Conservation (phyloP, 2,113 vertebrate species). For the Clupea harengus region DNA sequence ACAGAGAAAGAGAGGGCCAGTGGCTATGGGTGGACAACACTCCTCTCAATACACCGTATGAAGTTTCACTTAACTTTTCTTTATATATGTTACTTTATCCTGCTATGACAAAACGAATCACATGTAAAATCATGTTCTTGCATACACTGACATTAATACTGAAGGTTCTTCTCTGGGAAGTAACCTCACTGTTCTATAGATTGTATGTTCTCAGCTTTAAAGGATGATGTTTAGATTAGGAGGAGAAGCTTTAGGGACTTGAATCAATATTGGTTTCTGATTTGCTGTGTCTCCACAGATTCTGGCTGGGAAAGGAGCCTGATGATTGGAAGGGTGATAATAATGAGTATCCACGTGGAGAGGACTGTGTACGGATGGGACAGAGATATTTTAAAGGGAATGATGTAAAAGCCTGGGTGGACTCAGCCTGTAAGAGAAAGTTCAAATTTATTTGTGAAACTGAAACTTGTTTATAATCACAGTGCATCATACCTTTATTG, state of each 20-base stretch:
- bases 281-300: background rate
- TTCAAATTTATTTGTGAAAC: conserved; percentile 51
- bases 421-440: background rate
- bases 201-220: background rate
- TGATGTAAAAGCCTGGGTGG: background rate
- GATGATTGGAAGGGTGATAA: background rate
- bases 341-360: background rate
- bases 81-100: background rate
- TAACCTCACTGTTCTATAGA: background rate
- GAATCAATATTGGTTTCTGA: background rate
- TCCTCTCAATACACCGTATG: background rate
- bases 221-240: background rate
- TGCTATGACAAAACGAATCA: background rate
- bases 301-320: rapidly evolving
- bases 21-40: conserved; percentile 57
- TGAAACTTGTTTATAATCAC: background rate
- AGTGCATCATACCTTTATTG: background rate
- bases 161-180: background rate
- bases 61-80: background rate
- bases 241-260: background rate
- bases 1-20: background rate
- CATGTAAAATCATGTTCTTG: too few relatives aligned
- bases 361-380: conserved; percentile 56
- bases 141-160: background rate
- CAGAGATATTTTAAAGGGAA: rapidly evolving